These are phyloP conservation scores for Cheiracanthium punctorium DNA, from an alignment of 2,888 invertebrate species.

Conservation along the genomic window DNA sequence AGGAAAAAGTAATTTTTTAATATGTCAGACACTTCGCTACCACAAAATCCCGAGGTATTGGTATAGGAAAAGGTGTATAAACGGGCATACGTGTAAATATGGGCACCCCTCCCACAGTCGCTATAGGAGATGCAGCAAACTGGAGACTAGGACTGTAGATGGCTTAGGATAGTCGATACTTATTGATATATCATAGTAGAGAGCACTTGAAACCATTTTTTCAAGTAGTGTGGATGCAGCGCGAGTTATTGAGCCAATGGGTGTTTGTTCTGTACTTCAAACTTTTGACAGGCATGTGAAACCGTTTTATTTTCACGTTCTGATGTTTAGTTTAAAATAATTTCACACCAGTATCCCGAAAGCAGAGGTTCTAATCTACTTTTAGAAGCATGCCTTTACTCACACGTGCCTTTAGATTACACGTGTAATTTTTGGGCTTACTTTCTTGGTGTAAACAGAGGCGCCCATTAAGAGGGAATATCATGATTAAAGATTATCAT, in stretches of 20 bases:
- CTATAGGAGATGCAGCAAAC: neutral
- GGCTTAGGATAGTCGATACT: neutral
- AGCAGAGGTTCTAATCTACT: neutral
- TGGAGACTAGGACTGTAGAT: neutral
- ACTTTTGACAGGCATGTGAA: neutral
- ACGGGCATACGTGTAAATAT: neutral
- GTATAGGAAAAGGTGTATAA: neutral
- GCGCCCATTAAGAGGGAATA: too few relatives aligned
- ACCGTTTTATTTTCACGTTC: neutral
- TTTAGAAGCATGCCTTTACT: conserved; percentile 4
- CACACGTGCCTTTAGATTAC: neutral
- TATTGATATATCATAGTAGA: too few relatives aligned
- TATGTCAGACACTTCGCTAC: too few relatives aligned
- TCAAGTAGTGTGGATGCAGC: neutral
- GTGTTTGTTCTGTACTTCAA: neutral
- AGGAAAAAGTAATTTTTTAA: too few relatives aligned
- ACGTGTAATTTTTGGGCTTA: neutral
- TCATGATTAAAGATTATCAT: too few relatives aligned
- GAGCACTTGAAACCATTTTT: neutral
- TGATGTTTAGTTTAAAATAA: neutral
- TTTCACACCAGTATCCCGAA: neutral
- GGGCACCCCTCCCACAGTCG: neutral
- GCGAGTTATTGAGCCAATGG: neutral
- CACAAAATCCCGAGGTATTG: too few relatives aligned
- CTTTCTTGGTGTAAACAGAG: too few relatives aligned